phyloP scores from a whole-genome alignment of 2,797 vertebrate species.

The Okamejei kenojei region DNA sequence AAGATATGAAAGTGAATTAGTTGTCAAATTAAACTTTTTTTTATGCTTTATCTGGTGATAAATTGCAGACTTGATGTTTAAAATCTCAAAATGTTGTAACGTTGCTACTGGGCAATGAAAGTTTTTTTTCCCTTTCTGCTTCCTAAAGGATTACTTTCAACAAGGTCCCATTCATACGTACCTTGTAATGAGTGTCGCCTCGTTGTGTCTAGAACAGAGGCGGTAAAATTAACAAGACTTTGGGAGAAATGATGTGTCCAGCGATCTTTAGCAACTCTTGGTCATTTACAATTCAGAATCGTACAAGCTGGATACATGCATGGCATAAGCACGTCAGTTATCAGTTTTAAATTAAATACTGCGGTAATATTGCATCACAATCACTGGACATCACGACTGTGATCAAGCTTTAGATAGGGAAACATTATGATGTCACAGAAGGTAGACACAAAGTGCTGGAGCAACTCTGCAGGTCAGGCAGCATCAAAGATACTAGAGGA shows the following conservation, averaged over 20 bases:
- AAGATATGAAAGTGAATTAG: too few species aligned
- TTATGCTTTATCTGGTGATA: too few species aligned
- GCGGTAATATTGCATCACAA: background rate
- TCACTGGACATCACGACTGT: background rate
- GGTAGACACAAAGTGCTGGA: too few species aligned
- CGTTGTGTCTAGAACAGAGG: background rate
- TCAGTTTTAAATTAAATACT: conserved; percentile 28
- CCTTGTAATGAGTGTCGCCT: background rate
- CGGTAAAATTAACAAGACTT: background rate
- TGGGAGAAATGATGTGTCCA: background rate
- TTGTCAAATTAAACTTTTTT: too few species aligned
- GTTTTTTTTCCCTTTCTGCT: background rate
- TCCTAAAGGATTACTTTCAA: background rate
- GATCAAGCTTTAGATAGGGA: background rate
- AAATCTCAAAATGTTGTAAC: too few species aligned
- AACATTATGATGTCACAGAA: background rate
- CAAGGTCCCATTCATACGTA: background rate
- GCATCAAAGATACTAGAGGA: too few species aligned
- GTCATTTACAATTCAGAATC: conserved; percentile 17
- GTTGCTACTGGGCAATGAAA: too few species aligned
- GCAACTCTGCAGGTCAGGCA: too few species aligned
- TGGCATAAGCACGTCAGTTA: background rate
- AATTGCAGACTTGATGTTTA: too few species aligned
- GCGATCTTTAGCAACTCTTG: background rate
- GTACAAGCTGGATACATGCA: background rate